Base-by-base conservation (phyloP, 2,113 vertebrate species). In the Pontoporia blainvillei region DNA sequence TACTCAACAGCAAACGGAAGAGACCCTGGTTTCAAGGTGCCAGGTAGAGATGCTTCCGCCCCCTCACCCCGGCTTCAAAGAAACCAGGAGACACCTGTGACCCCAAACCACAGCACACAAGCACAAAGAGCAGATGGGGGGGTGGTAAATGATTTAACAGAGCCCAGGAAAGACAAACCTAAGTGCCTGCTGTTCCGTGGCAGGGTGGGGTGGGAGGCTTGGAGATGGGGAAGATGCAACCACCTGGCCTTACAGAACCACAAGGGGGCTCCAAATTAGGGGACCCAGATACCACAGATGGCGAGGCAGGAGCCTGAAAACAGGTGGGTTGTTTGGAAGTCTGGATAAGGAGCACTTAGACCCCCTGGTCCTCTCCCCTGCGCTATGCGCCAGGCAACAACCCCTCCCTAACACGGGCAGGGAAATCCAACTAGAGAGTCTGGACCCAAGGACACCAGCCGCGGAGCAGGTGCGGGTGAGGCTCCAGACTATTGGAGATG, bases 31-130 rank as follows among this genome's bases (percentile, higher is more conserved):
- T 39, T 36, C 64, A 15, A 34, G 75, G 29, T 8, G 23, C 54
- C 14, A 12, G 20, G 57, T 6, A 21, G 73, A 59, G 54, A 36
- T 18, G 29, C 21, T 29, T 52, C 71, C 1, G 8, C 13, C 54
- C 27, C 61, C 44, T 0, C 52, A 79, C 54, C 5, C 20, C 14
- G 2, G 31, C 52, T 93, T 93, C 96, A 91, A 52, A 89, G 95
- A 89, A 93, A 82, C 14, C 71, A 34, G 52, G 67, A 85, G 94
- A 67, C 88, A 87, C 82, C 96, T 94, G 86, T 67, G 34, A 46
- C 54, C 92, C 86, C 49, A 67, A 79, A 66, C 52, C 89, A 3
- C 76, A 31, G n/a, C 49, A 18, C 20, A 0, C 0, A 15, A 3
- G 52, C 46, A 46, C 25, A n/a, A 11, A 34, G 90, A 73, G 67